Conservation (phyloP, 2,113 vertebrate genomes). For the Rissa tridactyla region DNA sequence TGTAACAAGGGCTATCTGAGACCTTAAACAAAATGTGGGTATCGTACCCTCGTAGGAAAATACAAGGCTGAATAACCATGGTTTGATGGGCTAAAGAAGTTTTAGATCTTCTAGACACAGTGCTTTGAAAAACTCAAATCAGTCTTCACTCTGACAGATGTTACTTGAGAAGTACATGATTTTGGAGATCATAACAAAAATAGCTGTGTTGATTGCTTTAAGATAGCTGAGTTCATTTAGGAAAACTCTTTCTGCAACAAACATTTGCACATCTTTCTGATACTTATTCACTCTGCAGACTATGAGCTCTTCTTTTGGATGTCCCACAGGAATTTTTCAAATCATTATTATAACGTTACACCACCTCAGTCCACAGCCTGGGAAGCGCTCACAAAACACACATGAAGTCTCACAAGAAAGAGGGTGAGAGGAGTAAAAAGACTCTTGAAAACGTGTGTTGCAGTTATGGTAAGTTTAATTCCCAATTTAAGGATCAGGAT, state of each 20-base stretch:
- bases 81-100: not conserved
- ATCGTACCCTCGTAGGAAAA: not conserved
- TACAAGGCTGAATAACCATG: not conserved
- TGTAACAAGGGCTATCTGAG: not conserved
- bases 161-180: not conserved
- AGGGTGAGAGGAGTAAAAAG: not conserved
- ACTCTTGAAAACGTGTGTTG: not conserved
- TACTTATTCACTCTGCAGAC: not conserved
- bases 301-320: not conserved
- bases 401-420: not conserved
- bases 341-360: not conserved
- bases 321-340: not conserved
- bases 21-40: not conserved
- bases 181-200: not conserved
- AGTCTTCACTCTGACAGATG: not conserved
- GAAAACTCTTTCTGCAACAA: not conserved
- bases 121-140: not conserved
- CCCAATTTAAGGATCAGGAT: not conserved
- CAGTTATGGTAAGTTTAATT: not conserved
- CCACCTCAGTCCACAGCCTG: not conserved
- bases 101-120: not conserved
- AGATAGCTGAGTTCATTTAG: not conserved
- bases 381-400: not conserved
- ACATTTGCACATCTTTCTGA: not conserved
- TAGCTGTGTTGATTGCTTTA: not conserved